Evolutionary conservation across 2,113 vertebrate genomes (phyloP), one percentile per base, ranked within the genome.

Genomic region (Eurystomus gularis): DNA sequence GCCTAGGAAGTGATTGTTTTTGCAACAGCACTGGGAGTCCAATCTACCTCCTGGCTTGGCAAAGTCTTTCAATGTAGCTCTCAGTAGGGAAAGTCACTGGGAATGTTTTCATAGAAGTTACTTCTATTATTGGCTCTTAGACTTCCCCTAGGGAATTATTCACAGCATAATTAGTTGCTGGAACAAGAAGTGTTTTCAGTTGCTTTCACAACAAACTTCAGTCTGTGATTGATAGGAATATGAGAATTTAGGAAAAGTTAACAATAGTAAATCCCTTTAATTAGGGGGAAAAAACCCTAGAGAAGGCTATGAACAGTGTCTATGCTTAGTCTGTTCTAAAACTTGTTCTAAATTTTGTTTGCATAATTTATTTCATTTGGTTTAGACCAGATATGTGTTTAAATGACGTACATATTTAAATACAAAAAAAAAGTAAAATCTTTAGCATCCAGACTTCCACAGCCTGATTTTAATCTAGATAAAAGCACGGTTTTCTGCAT

Each of bases 41-140:
- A 97, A 93, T 96, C 65, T 96, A 83, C 81, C 83, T 96, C 72
- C 81, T 90, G 86, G 55, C 75, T 94, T 93, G 44, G 93, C 70
- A 96, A 97, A 60, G 64, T 21, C 81, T 96, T 96, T 82, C 40
- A 85, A 10, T 62, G 70, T 18, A 70, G n/a, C 20, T 95, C 86
- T 85, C 86, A 91, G 78, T 91, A 94, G 86, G 81, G 18, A 8
- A 85, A 85, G 46, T 49, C 92, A 77, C 62, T 91, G 84, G 65
- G 51, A 54, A 83, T 75, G 29, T 71, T 88, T 86, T 90, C 80
- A 51, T 75, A 60, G 57, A 92, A 88, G 68, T 55, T 90, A 16
- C 33, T 83, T 20, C 55, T 83, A 35, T 92, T 96, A 92, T 13
- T 55, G 20, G 64, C 40, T 35, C 28, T 77, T 68, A 85, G 64